Conservation (phyloP, 2,797 vertebrate species). For the Urosaurus nigricauda region DNA sequence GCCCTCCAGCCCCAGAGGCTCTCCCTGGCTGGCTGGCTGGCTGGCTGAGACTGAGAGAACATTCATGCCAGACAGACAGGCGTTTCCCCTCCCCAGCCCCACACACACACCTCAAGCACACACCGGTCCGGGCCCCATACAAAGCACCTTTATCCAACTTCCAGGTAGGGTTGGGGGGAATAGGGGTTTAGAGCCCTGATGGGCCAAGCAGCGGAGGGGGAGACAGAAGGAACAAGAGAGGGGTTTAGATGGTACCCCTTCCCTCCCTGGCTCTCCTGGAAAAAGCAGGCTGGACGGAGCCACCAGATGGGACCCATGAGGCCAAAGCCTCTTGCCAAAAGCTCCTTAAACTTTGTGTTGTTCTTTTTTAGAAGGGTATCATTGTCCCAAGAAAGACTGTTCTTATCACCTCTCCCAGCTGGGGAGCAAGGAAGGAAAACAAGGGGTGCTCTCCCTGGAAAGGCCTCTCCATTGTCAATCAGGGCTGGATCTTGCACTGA, state of each 20-base stretch:
- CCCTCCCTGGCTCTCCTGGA: conserved; percentile 44
- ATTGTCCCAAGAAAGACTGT: neutral
- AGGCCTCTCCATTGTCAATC: neutral
- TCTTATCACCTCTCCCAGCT: neutral
- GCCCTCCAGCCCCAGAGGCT: conserved; percentile 84
- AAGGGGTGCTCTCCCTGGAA: neutral
- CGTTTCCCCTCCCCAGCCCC: conserved; percentile 72
- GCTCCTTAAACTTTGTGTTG: conserved; percentile 12
- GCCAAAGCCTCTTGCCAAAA: neutral
- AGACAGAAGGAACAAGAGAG: conserved; percentile 35
- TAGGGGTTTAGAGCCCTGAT: conserved; percentile 17
- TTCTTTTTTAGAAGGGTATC: neutral
- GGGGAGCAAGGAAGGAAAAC: conserved; percentile 17
- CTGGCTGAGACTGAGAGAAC: conserved; percentile 86
- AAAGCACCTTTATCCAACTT: conserved; percentile 95
- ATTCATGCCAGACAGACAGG: conserved; percentile 89
- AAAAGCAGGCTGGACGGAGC: conserved; percentile 19
- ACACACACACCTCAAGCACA: neutral
- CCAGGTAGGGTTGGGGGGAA: neutral
- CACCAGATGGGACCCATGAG: neutral
- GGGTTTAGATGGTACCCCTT: conserved; percentile 68
- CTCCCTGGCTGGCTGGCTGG: conserved; percentile 18
- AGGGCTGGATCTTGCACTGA: too few species aligned
- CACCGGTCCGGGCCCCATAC: conserved; percentile 78
- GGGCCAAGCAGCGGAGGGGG: conserved; percentile 31